Conservation (phyloP, 2,797 vertebrate species). For the Muscicapa striata region DNA sequence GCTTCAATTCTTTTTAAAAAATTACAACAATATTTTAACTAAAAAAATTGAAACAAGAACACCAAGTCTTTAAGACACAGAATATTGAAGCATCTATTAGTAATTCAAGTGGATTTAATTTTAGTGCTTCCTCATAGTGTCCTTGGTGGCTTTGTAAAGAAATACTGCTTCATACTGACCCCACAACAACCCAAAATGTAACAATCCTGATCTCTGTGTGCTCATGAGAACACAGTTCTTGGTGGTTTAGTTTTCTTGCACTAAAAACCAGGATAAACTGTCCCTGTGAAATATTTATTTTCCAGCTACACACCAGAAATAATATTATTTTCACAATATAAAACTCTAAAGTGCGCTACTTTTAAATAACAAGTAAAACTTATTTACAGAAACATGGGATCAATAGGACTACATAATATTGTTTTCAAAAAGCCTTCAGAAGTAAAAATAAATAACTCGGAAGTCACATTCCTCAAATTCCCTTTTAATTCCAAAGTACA, state of each 20-base stretch:
- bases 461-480: constrained; percentile 88
- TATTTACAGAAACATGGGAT: background rate
- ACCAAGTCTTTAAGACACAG: background rate
- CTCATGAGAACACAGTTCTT: background rate
- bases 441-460: constrained; percentile 65
- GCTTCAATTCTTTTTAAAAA: background rate
- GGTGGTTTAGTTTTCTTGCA: background rate
- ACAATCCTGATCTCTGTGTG: background rate
- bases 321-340: background rate
- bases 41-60: background rate
- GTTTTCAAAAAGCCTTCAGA: constrained; percentile 55
- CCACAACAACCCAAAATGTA: constrained; percentile 44
- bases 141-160: background rate
- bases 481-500: constrained; percentile 88
- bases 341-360: background rate
- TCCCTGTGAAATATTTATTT: background rate
- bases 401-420: constrained; percentile 17
- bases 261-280: background rate
- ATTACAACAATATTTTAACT: background rate
- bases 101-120: constrained; percentile 17
- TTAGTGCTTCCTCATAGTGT: constrained; percentile 24
- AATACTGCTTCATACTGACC: constrained; percentile 19
- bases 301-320: background rate
- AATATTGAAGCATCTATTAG: background rate
- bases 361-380: background rate